Evolutionary conservation across 2,888 invertebrate genomes (phyloP).

Genomic region (Kryphioiulus occultus): DNA sequence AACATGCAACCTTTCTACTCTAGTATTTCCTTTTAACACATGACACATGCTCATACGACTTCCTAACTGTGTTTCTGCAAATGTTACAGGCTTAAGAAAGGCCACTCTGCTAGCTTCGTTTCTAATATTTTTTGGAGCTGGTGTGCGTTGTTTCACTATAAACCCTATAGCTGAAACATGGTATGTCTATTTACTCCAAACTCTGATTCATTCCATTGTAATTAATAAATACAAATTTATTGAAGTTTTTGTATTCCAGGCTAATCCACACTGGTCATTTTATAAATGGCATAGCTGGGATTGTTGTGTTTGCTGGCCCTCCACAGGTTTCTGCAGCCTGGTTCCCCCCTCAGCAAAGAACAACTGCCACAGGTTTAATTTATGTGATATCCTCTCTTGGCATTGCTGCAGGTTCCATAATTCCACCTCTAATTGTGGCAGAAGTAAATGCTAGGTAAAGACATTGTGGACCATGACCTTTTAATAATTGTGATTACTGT

Average conservation of each 20-base stretch:
- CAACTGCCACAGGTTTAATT: conserved; percentile 48
- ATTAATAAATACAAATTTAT: background rate
- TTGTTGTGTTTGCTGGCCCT: conserved; percentile 49
- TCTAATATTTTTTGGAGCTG: conserved; percentile 48
- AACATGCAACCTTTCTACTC: too few relatives aligned
- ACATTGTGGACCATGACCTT: background rate
- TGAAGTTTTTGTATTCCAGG: conserved; percentile 21
- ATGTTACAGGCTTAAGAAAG: conserved; percentile 41
- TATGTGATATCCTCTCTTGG: conserved; percentile 41
- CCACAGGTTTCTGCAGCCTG: conserved; percentile 49
- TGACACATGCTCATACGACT: too few relatives aligned
- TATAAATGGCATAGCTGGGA: conserved; percentile 48
- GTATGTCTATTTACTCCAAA: background rate
- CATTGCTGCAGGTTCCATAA: conserved; percentile 47
- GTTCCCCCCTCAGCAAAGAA: conserved; percentile 49
- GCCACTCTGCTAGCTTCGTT: conserved; percentile 34
- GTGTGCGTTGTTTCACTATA: conserved; percentile 44
- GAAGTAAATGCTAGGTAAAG: conserved; percentile 40
- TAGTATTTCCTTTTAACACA: too few relatives aligned
- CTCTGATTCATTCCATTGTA: background rate
- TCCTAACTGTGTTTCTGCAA: background rate
- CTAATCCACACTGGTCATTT: conserved; percentile 48
- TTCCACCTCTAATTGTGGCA: conserved; percentile 46
- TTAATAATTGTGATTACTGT: background rate
- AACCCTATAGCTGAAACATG: conserved; percentile 43